Conservation (phyloP, 2,113 vertebrate genomes). For the Aspidoscelis tigris region DNA sequence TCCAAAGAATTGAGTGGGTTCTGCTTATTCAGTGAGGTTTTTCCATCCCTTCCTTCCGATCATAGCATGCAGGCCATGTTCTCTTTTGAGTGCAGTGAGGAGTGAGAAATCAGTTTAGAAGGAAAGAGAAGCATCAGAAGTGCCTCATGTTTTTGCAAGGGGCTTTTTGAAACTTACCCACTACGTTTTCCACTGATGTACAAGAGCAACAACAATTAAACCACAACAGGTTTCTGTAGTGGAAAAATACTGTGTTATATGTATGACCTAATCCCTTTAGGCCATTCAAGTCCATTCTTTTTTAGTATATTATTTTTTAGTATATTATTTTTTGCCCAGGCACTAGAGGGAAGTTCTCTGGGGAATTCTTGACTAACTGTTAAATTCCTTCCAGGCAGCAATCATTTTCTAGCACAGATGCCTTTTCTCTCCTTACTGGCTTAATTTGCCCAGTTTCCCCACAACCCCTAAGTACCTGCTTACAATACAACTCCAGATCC, state of each 20-base stretch:
- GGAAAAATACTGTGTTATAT: background rate
- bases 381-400: background rate
- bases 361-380: background rate
- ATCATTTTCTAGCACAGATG: background rate
- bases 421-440: background rate
- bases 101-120: background rate
- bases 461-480: background rate
- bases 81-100: background rate
- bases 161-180: background rate
- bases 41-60: background rate
- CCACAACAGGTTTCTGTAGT: background rate
- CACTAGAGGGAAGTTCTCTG: background rate
- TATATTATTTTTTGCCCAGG: background rate
- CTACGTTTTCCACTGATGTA: background rate
- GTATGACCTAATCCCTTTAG: background rate
- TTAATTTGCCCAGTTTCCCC: background rate
- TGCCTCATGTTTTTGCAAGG: background rate
- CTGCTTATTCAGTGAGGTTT: background rate
- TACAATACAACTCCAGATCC: background rate
- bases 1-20: background rate
- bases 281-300: background rate
- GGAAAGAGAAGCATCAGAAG: background rate
- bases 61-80: background rate
- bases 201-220: background rate
- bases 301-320: background rate